These are phyloP conservation scores for Pteria penguin DNA, from an alignment of 2,888 invertebrate species.

Conservation along the genomic window DNA sequence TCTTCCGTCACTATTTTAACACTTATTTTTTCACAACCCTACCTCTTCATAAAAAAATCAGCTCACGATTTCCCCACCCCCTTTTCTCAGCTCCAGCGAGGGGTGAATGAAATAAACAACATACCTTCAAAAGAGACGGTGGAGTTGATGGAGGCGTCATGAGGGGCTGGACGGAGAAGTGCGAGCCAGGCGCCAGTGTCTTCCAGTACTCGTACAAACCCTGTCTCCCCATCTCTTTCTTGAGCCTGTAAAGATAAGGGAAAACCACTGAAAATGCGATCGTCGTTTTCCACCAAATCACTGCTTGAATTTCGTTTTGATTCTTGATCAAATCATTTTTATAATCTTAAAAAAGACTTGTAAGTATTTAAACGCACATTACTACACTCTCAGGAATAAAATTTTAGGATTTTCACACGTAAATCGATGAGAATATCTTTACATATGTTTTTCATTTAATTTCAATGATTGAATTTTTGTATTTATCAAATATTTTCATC, in stretches of 20 bases:
- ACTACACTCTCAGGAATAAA: neutral
- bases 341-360: neutral
- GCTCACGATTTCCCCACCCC: no score
- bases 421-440: constrained; percentile 27
- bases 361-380: neutral
- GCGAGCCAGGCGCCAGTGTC: constrained; percentile 70
- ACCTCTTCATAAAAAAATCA: neutral
- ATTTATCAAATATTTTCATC: neutral
- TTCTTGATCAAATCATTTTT: neutral
- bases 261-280: no score
- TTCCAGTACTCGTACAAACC: constrained; percentile 68
- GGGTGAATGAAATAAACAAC: constrained; percentile 10
- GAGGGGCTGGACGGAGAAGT: constrained; percentile 61
- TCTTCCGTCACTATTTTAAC: neutral
- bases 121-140: constrained; percentile 70
- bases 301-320: neutral
- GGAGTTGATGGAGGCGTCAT: constrained; percentile 59
- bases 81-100: no score
- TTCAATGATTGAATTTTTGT: constrained; percentile 22
- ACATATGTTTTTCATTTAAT: constrained; percentile 34
- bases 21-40: neutral
- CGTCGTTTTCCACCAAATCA: constrained; percentile 11
- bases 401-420: constrained; percentile 19
- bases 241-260: constrained; percentile 59
- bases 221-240: constrained; percentile 62